Evolutionary conservation across 2,888 invertebrate species (phyloP).

Genomic region (Petrolisthes cinctipes): DNA sequence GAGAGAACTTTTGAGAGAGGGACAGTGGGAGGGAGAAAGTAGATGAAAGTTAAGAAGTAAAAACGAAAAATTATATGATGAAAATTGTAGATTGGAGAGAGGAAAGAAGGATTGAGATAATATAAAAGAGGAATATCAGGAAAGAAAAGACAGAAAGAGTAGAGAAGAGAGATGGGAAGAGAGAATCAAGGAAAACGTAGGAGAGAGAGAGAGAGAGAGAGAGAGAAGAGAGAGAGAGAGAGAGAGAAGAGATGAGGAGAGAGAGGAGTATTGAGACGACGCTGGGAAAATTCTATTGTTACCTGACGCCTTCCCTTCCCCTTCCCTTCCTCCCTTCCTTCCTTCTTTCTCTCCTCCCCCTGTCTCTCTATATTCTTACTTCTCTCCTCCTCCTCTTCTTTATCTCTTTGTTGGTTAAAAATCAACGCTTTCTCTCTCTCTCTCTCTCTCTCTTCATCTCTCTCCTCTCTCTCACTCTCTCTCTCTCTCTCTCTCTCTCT

Average conservation of each 20-base stretch:
- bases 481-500: constrained; percentile 9
- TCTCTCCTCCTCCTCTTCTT: not conserved
- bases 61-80: too few relatives aligned
- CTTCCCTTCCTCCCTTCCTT: too few relatives aligned
- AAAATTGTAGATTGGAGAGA: too few relatives aligned
- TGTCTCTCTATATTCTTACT: not conserved
- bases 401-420: not conserved
- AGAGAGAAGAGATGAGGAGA: constrained; percentile 9
- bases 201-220: not conserved
- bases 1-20: too few relatives aligned
- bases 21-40: too few relatives aligned
- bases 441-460: not conserved
- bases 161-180: not conserved
- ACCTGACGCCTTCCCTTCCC: not conserved
- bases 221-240: not conserved
- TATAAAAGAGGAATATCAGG: too few relatives aligned
- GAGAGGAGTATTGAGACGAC: not conserved
- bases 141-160: too few relatives aligned
- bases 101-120: too few relatives aligned
- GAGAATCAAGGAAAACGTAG: too few relatives aligned
- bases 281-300: constrained; percentile 3
- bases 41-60: too few relatives aligned
- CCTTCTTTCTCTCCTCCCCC: not conserved
- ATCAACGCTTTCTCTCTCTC: not conserved
- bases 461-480: too few relatives aligned